Percentiles rank a stretch among this genome's conserved stretches.
Evolutionary conservation across 2,113 vertebrate species (phyloP).

Genomic region (Melospiza georgiana): DNA sequence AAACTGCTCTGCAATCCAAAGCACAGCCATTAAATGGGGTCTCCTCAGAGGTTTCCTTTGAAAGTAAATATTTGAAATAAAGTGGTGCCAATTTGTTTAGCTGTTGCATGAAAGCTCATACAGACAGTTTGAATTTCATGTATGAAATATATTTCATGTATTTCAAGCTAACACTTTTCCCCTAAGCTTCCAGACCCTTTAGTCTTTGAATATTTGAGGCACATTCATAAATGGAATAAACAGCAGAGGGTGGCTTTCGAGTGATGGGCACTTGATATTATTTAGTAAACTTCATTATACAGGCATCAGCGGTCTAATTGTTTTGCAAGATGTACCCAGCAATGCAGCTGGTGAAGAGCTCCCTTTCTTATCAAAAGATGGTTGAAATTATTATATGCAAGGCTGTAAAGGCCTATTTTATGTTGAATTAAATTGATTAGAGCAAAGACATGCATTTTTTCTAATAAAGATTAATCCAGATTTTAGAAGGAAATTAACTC

Average conservation of each 20-base stretch:
- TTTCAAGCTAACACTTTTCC: not conserved
- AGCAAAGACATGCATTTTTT: not conserved
- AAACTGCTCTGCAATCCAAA: not conserved
- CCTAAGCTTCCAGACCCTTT: not conserved
- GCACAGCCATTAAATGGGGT: not conserved
- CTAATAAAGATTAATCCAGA: not conserved
- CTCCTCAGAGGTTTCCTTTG: not conserved
- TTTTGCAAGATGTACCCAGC: conserved; percentile 27
- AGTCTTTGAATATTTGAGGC: not conserved
- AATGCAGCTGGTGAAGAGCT: conserved; percentile 41
- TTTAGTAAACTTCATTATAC: conserved; percentile 36
- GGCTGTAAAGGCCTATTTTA: not conserved
- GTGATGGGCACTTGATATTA: conserved; percentile 6
- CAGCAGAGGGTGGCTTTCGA: not conserved
- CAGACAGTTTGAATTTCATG: not conserved
- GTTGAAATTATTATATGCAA: conserved; percentile 29
- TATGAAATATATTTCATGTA: not conserved
- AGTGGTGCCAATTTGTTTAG: not conserved
- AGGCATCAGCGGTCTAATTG: conserved; percentile 7
- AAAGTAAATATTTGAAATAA: not conserved
- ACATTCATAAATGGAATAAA: conserved; percentile 1
- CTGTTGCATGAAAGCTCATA: not conserved
- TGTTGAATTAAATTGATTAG: conserved; percentile 47
- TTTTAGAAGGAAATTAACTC: not conserved
- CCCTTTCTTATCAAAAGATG: conserved; percentile 19